Conservation (phyloP, 2,888 invertebrate genomes). For the Euplagia quadripunctaria region DNA sequence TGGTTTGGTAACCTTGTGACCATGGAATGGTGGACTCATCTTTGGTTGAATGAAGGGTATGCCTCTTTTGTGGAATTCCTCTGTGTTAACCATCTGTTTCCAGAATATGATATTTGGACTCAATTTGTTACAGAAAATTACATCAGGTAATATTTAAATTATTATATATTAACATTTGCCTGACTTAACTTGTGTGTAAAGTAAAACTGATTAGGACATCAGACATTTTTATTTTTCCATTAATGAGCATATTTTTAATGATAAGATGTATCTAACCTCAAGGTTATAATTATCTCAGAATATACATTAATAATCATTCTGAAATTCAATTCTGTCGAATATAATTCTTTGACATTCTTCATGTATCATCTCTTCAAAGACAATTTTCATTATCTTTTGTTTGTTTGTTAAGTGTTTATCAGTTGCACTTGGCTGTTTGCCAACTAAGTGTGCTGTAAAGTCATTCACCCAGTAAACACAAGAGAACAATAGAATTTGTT, state of each 20-base stretch:
- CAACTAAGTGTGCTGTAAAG: conserved; percentile 51
- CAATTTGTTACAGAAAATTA: conserved; percentile 97
- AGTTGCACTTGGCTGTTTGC: conserved; percentile 51
- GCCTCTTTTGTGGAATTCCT: conserved; percentile 98
- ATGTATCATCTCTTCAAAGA: background rate
- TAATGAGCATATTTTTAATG: no score
- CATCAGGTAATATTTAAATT: conserved; percentile 82
- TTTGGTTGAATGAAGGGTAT: conserved; percentile 98
- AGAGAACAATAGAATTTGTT: conserved; percentile 51
- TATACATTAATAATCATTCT: background rate
- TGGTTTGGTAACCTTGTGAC: conserved; percentile 99
- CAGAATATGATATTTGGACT: conserved; percentile 98
- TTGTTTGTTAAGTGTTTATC: conserved; percentile 33
- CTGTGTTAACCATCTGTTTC: conserved; percentile 96
- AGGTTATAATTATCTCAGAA: no score
- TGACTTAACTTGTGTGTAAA: background rate
- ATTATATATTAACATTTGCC: background rate
- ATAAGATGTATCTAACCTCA: no score
- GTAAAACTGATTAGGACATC: background rate
- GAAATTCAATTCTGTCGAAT: background rate
- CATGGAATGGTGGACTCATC: conserved; percentile 99
- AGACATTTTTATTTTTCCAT: no score
- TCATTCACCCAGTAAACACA: conserved; percentile 51
- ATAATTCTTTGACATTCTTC: background rate
- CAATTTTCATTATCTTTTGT: conserved; percentile 14